A percentile compares a stretch with the other conserved stretches of the same genome.
Evolutionary conservation across 2,113 vertebrate genomes (phyloP).

Genomic region (Syngnathus scovelli): DNA sequence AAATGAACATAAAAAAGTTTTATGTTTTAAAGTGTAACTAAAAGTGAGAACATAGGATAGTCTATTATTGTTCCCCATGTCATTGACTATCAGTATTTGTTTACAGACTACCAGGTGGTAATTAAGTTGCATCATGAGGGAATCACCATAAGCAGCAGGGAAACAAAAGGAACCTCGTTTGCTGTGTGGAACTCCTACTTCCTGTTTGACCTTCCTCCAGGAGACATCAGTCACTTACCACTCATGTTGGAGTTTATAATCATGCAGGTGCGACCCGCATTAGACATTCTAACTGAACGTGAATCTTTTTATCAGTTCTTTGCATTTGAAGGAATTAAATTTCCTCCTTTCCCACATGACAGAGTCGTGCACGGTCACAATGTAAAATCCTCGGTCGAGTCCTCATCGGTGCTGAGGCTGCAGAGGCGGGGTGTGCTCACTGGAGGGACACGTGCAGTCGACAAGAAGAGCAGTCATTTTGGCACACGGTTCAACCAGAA

Average conservation of each 20-base stretch:
- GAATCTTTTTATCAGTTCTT: not conserved
- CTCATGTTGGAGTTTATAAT: slow-evolving; percentile 63
- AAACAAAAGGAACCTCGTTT: slow-evolving; percentile 49
- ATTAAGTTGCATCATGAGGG: slow-evolving; percentile 55
- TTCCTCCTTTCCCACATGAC: not conserved
- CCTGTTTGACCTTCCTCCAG: slow-evolving; percentile 66
- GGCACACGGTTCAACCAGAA: slow-evolving; percentile 62
- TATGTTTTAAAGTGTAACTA: not conserved
- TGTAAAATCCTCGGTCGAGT: slow-evolving; percentile 54
- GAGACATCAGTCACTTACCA: slow-evolving; percentile 56
- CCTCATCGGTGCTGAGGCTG: slow-evolving; percentile 47
- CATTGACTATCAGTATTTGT: not conserved
- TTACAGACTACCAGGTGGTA: slow-evolving; percentile 63
- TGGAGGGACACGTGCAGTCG: slow-evolving; percentile 68
- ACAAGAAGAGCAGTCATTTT: slow-evolving; percentile 60
- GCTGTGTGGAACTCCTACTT: slow-evolving; percentile 68
- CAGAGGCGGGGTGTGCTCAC: slow-evolving; percentile 55
- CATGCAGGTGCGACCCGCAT: slow-evolving; percentile 53
- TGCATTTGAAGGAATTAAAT: not conserved
- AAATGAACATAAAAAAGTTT: too few relatives aligned
- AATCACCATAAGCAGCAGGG: slow-evolving; percentile 50
- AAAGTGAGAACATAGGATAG: not conserved
- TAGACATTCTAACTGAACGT: not conserved
- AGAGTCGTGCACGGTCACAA: slow-evolving; percentile 52
- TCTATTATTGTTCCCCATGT: not conserved